phyloP scores from a whole-genome alignment of 1,140 invertebrate genomes.

The Conus betulinus region DNA sequence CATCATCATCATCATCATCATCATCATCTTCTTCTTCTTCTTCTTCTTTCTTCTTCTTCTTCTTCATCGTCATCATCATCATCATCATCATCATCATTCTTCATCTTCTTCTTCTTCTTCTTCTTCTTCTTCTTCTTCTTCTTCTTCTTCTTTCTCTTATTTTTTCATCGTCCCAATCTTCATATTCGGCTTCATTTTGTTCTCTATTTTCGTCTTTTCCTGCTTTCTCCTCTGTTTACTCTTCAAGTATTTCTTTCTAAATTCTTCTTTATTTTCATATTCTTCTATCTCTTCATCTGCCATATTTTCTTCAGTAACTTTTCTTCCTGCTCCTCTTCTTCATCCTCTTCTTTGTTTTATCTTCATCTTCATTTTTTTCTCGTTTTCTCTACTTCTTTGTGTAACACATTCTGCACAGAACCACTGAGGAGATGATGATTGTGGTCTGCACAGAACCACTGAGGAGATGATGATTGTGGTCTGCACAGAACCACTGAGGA shows the following conservation, averaged over 20 bases:
- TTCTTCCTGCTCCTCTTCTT: neutral
- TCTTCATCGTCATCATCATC: too few relatives aligned
- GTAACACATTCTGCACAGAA: too few relatives aligned
- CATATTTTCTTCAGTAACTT: neutral
- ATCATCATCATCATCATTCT: too few relatives aligned
- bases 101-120: slow-evolving; percentile 2
- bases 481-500: neutral
- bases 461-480: neutral
- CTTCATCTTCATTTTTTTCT: neutral
- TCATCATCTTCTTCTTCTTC: slow-evolving; percentile 24
- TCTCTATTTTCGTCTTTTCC: neutral
- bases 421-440: too few relatives aligned
- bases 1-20: neutral
- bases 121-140: neutral
- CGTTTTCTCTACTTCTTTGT: neutral
- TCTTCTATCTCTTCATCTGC: neutral
- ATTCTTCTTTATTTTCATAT: neutral
- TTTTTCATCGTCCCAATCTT: neutral
- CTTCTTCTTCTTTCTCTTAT: neutral
- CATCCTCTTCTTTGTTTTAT: too few relatives aligned
- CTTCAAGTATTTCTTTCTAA: neutral
- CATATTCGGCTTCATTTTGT: neutral
- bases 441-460: neutral
- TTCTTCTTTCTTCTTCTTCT: neutral
- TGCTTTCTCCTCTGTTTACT: neutral